Evolutionary conservation across 2,797 vertebrate species (phyloP), one percentile per base, ranked within the genome.

Genomic region (Salmo trutta): DNA sequence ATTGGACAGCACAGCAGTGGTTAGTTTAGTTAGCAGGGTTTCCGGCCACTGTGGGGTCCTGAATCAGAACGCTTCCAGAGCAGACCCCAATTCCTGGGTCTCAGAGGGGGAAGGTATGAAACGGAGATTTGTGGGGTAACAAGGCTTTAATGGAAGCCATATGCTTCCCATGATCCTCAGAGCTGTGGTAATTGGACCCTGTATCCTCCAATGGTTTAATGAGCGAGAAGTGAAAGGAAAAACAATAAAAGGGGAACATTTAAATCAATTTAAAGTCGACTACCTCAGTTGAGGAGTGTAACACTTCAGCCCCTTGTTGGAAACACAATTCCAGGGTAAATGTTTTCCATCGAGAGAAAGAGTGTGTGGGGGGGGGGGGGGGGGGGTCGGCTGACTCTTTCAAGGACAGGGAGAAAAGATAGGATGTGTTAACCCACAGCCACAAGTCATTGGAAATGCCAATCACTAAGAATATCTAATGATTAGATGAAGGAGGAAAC

Each of bases 141-240:
- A 47, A 47, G 41, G 75, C 54, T 90, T 90, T 93, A 93, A 94
- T 92, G 85, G 85, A 84, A 93, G 88, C 91, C 92, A 93, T 87
- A 90, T 93, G 92, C 81, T 90, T 85, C 79, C 81, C 70, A 27
- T 83, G 87, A 88, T 82, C 87, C 74, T 66, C 0, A 71, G 76
- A 84, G 83, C 69, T 78, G 78, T 85, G 83, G 85, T 78, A 21
- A 77, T 83, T 81, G 81, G 88, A 85, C 79, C 77, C 83, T 73
- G 71, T 83, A 81, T 86, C 81, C 79, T 81, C 86, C 83, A 79
- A 88, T 88, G 85, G 82, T 81, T 91, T 88, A 86, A 89, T 86
- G 86, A 89, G 80, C 83, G 80, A 86, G 82, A 90, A 85, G 84
- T 84, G 82, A 73, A 75, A 83, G 85, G 69, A 84, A 88, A 89